phyloP scores from a whole-genome alignment of 2,888 invertebrate species.

The Phragmatobia fuliginosa region DNA sequence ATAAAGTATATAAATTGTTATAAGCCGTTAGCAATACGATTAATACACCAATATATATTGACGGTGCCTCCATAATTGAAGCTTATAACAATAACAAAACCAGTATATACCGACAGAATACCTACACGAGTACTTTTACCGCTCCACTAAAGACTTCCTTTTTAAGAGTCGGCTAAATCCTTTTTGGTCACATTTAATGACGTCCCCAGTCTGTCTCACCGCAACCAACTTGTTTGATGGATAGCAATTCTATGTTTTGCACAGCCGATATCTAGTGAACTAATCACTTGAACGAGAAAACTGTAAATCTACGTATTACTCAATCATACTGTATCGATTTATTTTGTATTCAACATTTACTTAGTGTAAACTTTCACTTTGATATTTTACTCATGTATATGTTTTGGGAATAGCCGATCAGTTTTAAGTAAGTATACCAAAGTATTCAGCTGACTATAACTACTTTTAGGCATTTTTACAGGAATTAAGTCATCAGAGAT shows the following conservation, averaged over 20 bases:
- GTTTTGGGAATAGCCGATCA: background rate
- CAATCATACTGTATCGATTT: slow-evolving; percentile 21
- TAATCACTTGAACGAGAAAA: slow-evolving; percentile 61
- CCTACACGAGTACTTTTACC: slow-evolving; percentile 65
- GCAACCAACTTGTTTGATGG: slow-evolving; percentile 75
- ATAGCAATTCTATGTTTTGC: slow-evolving; percentile 72
- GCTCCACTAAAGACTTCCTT: slow-evolving; percentile 72
- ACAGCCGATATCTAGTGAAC: slow-evolving; percentile 64
- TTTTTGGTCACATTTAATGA: slow-evolving; percentile 83
- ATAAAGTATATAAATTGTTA: background rate
- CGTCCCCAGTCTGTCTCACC: slow-evolving; percentile 68
- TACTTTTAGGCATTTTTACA: too few species aligned
- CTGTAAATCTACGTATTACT: slow-evolving; percentile 46
- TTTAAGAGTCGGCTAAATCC: slow-evolving; percentile 77
- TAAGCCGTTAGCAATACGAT: background rate
- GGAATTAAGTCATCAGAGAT: background rate
- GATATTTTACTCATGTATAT: background rate
- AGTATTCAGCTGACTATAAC: background rate
- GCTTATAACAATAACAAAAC: slow-evolving; percentile 42
- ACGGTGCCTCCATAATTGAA: slow-evolving; percentile 10
- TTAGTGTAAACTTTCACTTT: background rate
- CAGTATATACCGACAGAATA: slow-evolving; percentile 39
- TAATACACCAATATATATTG: background rate
- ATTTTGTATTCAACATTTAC: background rate
- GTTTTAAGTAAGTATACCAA: background rate